A percentile compares a stretch with the other conserved stretches of the same genome.
phyloP scores from a whole-genome alignment of 2,888 invertebrate genomes.

The Drosophila fungiperda region DNA sequence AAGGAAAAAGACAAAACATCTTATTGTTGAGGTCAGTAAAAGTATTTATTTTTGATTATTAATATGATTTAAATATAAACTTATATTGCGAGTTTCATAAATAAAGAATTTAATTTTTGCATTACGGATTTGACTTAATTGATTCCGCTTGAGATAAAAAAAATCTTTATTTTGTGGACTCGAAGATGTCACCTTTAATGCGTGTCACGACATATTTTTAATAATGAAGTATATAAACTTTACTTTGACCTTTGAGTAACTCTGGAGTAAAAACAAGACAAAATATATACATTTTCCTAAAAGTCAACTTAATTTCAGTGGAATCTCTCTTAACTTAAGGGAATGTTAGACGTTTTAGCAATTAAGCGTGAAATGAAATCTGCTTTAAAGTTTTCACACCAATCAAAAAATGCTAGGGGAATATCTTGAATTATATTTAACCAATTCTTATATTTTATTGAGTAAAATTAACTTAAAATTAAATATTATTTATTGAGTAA shows the following conservation, averaged over 20 bases:
- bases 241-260: neutral
- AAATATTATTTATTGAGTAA: no score
- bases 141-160: neutral
- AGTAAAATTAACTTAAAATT: no score
- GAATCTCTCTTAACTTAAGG: neutral
- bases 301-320: neutral
- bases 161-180: neutral
- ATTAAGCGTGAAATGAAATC: neutral
- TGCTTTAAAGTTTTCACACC: neutral
- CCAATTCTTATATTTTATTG: no score
- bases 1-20: neutral
- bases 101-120: no score
- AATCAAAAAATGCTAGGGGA: neutral
- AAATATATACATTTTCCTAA: accelerated
- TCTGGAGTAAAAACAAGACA: neutral
- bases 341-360: accelerated
- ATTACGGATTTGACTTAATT: neutral
- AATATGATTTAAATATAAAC: no score
- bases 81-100: no score
- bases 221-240: neutral
- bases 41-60: neutral
- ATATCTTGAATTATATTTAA: neutral
- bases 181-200: neutral
- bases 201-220: neutral
- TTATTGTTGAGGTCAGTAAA: neutral